These are phyloP conservation scores for Acleris laterana DNA, from an alignment of 2,888 invertebrate species.

Conservation along the genomic window DNA sequence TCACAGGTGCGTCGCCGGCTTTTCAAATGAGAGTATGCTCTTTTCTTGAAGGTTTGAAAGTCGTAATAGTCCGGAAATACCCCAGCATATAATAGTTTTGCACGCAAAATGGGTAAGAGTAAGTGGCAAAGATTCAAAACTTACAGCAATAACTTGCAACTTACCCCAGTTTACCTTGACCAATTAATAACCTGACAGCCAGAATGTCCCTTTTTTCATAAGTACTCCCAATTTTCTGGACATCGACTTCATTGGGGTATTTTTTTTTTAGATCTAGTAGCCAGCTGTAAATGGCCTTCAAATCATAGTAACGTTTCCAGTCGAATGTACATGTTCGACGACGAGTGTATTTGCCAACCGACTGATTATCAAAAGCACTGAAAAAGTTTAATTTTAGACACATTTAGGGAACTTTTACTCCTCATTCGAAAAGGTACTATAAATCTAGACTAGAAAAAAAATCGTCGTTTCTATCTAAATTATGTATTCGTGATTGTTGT, in stretches of 20 bases:
- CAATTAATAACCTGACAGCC: slow-evolving; percentile 10
- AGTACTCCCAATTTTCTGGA: slow-evolving; percentile 65
- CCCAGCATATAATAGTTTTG: too few relatives aligned
- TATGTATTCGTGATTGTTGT: too few relatives aligned
- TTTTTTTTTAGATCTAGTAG: slow-evolving; percentile 69
- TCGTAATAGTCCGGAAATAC: too few relatives aligned
- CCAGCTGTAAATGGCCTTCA: slow-evolving; percentile 86
- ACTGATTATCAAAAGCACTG: slow-evolving; percentile 66
- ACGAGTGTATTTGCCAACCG: slow-evolving; percentile 59
- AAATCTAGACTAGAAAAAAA: neutral
- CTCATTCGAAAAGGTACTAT: neutral
- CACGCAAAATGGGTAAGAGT: too few relatives aligned
- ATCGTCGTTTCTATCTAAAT: neutral
- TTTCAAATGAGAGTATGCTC: too few relatives aligned
- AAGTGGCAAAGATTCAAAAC: too few relatives aligned
- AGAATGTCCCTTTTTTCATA: slow-evolving; percentile 14
- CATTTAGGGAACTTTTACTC: too few relatives aligned
- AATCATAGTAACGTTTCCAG: slow-evolving; percentile 84
- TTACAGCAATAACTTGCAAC: too few relatives aligned
- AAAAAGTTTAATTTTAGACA: slow-evolving; percentile 28
- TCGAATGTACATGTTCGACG: slow-evolving; percentile 61
- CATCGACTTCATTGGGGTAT: slow-evolving; percentile 69
- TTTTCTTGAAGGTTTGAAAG: too few relatives aligned
- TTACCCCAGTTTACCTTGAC: neutral
- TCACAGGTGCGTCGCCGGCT: too few relatives aligned